These are phyloP conservation scores for Villa cingulata DNA, from an alignment of 2,888 invertebrate genomes.

Conservation along the genomic window DNA sequence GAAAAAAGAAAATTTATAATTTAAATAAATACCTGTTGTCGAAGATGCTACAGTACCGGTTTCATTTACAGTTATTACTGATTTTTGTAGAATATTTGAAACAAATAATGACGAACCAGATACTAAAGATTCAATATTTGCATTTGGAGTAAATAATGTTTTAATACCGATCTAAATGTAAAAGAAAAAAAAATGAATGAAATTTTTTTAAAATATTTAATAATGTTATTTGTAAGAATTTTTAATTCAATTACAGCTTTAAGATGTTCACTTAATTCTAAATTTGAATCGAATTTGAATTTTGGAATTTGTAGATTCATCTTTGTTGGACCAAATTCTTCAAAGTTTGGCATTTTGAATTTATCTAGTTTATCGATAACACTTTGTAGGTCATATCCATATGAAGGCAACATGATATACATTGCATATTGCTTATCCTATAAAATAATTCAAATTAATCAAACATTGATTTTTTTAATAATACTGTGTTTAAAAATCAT, in stretches of 20 bases:
- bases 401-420: neutral
- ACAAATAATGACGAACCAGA: neutral
- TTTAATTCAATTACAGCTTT: too few species aligned
- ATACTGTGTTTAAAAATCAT: too few species aligned
- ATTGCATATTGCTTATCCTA: neutral
- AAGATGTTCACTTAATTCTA: too few species aligned
- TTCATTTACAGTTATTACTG: neutral
- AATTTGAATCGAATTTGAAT: neutral
- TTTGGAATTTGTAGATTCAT: neutral
- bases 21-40: neutral
- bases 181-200: too few species aligned
- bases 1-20: neutral
- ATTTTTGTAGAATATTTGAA: neutral
- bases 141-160: neutral
- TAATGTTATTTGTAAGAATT: too few species aligned
- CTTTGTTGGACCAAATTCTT: too few species aligned
- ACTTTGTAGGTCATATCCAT: neutral
- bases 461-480: too few species aligned
- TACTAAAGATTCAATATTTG: neutral
- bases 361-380: neutral
- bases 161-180: neutral
- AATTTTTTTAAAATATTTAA: too few species aligned
- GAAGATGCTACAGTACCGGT: neutral
- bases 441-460: neutral
- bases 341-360: too few species aligned